These are phyloP conservation scores for Archegozetes longisetosus DNA, from an alignment of 1,140 invertebrate genomes.

Conservation along the genomic window DNA sequence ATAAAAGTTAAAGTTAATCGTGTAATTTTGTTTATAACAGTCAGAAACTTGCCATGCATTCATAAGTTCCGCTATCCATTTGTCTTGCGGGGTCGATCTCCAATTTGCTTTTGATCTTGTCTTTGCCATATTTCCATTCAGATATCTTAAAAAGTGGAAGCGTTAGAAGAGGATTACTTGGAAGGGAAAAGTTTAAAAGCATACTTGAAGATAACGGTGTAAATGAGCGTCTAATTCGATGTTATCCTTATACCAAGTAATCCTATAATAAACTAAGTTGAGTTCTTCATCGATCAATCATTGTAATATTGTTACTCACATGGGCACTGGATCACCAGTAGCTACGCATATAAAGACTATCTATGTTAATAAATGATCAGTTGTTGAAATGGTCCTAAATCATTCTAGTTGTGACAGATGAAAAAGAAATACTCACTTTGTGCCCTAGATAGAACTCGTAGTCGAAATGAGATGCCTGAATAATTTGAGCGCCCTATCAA, in stretches of 20 bases:
- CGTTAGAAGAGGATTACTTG: not conserved
- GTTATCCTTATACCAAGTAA: conserved; percentile 84
- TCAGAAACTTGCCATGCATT: conserved; percentile 24
- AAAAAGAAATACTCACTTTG: conserved; percentile 48
- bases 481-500: conserved; percentile 67
- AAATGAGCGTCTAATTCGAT: conserved; percentile 58
- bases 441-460: conserved; percentile 79
- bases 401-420: not conserved
- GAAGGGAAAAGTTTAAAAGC: conserved; percentile 19
- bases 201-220: conserved; percentile 70
- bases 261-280: conserved; percentile 25
- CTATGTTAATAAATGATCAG: not conserved
- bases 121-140: conserved; percentile 61
- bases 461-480: conserved; percentile 78
- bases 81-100: conserved; percentile 79
- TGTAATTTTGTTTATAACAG: too few relatives aligned
- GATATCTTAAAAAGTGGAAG: not conserved
- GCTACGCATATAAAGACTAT: conserved; percentile 60
- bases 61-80: conserved; percentile 47
- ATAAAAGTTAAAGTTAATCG: too few relatives aligned
- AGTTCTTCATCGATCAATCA: conserved; percentile 47
- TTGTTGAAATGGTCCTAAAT: not conserved
- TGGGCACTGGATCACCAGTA: conserved; percentile 54
- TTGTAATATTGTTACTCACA: conserved; percentile 32
- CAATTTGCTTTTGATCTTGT: conserved; percentile 73